Conservation (phyloP, 2,113 vertebrate genomes). For the Corapipo altera region DNA sequence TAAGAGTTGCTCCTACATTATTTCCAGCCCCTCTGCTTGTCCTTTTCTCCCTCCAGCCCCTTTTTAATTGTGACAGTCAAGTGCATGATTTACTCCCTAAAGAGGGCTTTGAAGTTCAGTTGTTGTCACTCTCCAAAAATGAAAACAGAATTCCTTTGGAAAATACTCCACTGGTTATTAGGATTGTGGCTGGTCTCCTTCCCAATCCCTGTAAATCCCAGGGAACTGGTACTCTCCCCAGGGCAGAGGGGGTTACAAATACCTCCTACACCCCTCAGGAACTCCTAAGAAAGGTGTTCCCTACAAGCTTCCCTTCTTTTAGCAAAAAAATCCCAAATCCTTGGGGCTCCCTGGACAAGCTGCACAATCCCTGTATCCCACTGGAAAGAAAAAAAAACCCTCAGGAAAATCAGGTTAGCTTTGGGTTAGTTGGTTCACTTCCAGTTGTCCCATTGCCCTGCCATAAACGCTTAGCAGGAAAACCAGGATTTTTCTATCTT, state of each 20-base stretch:
- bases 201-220: background rate
- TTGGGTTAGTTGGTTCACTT: background rate
- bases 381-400: background rate
- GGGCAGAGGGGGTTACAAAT: background rate
- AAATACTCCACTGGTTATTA: rapidly evolving
- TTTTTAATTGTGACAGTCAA: no score
- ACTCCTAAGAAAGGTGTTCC: rapidly evolving
- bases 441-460: background rate
- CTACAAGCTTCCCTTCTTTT: background rate
- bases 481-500: background rate
- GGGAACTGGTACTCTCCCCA: background rate
- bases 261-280: background rate
- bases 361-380: background rate
- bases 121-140: background rate
- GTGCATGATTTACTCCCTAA: rapidly evolving
- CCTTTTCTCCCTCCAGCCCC: background rate
- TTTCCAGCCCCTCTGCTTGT: background rate
- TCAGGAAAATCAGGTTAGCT: background rate
- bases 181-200: background rate
- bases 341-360: background rate
- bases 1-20: background rate
- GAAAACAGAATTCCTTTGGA: background rate
- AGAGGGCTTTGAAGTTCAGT: background rate
- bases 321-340: background rate
- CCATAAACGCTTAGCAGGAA: background rate